These are phyloP conservation scores for Alectura lathami DNA, from an alignment of 2,113 vertebrate genomes.

Conservation along the genomic window DNA sequence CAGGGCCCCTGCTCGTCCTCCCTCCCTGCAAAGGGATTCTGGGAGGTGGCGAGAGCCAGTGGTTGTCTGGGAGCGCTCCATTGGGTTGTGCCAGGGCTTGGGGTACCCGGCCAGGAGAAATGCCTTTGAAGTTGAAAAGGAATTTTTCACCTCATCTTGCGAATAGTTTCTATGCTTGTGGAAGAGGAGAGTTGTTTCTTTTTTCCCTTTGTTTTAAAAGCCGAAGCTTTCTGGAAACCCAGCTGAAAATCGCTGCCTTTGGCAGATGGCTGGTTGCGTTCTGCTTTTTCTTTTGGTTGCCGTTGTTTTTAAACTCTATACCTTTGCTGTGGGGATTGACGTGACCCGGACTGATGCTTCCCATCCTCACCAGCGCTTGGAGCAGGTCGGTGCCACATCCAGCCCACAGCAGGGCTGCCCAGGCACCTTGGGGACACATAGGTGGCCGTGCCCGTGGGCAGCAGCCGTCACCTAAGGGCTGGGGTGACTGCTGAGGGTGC, in stretches of 20 bases:
- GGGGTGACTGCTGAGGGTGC: not conserved
- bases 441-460: not conserved
- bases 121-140: slow-evolving; percentile 45
- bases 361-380: not conserved
- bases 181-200: not conserved
- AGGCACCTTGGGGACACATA: not conserved
- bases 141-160: slow-evolving; percentile 64
- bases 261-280: not conserved
- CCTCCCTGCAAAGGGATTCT: not conserved
- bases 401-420: no score
- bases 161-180: slow-evolving; percentile 23
- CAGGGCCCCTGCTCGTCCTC: not conserved
- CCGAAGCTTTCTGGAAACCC: slow-evolving; percentile 38
- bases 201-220: slow-evolving; percentile 19
- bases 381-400: not conserved
- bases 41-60: not conserved
- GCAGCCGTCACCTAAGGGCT: not conserved
- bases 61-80: not conserved
- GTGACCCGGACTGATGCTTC: not conserved
- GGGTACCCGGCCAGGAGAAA: slow-evolving; percentile 33
- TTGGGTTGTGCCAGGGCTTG: slow-evolving; percentile 8
- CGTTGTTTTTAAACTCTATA: not conserved
- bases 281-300: not conserved
- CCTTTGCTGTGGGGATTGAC: not conserved
- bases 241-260: not conserved